Percentiles rank a stretch among this genome's conserved stretches.
phyloP scores from a whole-genome alignment of 2,113 vertebrate species.

The Excalfactoria chinensis region DNA sequence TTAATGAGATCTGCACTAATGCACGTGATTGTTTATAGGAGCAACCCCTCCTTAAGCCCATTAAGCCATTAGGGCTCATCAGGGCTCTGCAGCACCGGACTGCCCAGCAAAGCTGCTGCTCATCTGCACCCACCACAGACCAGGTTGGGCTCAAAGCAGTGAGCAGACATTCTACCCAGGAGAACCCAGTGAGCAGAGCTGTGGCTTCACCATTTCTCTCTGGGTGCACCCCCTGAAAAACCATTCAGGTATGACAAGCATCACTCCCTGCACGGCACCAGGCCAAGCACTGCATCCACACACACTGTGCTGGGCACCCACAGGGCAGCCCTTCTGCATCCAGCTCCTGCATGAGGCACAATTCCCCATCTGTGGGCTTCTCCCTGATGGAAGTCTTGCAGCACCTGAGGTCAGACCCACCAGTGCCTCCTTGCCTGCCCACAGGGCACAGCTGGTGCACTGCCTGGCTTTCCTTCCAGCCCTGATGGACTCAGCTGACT shows the following conservation, averaged over 20 bases:
- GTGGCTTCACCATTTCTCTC: not conserved
- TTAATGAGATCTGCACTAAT: constrained; percentile 65
- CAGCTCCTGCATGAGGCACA: not conserved
- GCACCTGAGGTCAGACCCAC: fast-evolving
- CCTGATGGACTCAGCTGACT: not conserved
- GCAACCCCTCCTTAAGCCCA: not conserved
- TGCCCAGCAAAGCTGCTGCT: not conserved
- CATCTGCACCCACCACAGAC: fast-evolving
- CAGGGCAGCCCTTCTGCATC: not conserved
- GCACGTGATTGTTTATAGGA: constrained; percentile 48
- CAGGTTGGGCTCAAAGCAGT: not conserved
- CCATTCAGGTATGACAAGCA: not conserved
- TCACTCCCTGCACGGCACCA: fast-evolving
- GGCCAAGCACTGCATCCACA: fast-evolving
- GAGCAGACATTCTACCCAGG: not conserved
- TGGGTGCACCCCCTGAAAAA: no score
- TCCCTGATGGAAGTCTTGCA: not conserved
- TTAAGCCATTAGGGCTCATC: constrained; percentile 29
- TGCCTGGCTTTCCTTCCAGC: not conserved
- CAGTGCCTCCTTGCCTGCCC: fast-evolving
- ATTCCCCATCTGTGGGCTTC: not conserved
- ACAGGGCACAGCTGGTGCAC: fast-evolving
- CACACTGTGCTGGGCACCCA: not conserved
- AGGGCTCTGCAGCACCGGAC: not conserved
- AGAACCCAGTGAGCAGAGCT: not conserved